A percentile compares a stretch with the other conserved stretches of the same genome.
phyloP scores from a whole-genome alignment of 1,140 invertebrate species.

The Drosophila kikkawai region DNA sequence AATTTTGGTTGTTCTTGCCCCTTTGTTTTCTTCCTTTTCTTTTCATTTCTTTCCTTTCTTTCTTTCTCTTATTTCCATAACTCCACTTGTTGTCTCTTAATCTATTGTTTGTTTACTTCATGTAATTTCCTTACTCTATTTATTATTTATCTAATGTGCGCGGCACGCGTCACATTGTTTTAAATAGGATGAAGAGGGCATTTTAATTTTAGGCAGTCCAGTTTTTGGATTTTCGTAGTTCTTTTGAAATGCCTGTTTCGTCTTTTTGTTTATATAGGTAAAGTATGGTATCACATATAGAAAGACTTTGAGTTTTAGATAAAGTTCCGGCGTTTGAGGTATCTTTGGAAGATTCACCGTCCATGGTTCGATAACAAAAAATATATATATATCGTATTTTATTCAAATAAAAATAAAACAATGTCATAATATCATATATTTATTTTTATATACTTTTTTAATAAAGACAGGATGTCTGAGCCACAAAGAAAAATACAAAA shows the following conservation, averaged over 20 bases:
- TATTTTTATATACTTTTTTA: not conserved
- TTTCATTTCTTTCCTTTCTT: too few species aligned
- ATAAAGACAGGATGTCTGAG: not conserved
- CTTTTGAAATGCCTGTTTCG: not conserved
- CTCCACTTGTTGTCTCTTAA: too few species aligned
- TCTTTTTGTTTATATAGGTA: not conserved
- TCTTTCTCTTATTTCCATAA: too few species aligned
- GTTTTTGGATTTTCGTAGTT: not conserved
- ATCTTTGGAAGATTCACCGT: conserved; percentile 2
- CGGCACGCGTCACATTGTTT: not conserved
- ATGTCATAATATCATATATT: not conserved
- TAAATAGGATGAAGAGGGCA: not conserved
- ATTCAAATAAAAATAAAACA: not conserved
- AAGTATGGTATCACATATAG: not conserved
- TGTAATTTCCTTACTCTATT: too few species aligned
- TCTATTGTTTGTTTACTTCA: too few species aligned
- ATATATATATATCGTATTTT: not conserved
- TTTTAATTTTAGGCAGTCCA: not conserved
- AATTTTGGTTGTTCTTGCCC: too few species aligned
- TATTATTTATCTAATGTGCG: too few species aligned
- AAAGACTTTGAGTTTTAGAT: not conserved
- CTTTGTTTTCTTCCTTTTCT: too few species aligned
- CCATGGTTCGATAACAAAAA: conserved; percentile 1
- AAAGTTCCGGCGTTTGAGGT: not conserved
- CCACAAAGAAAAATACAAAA: not conserved